Percentiles rank a stretch among this genome's conserved stretches.
These are phyloP conservation scores for Microcebus jonahi DNA, from an alignment of 2,113 vertebrate species.

Conservation along the genomic window DNA sequence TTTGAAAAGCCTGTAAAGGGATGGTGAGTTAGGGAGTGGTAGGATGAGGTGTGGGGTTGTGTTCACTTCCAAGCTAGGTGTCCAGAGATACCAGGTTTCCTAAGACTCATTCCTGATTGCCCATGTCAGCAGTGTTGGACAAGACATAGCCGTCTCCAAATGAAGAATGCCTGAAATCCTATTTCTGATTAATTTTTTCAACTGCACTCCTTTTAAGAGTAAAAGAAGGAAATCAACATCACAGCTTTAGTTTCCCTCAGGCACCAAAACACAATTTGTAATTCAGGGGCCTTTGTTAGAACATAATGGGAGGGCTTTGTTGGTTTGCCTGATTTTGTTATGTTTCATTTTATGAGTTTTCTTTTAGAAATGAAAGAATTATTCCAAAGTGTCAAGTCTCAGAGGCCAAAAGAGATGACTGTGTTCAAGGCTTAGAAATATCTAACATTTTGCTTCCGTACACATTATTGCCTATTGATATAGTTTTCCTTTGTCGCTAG, in stretches of 20 bases:
- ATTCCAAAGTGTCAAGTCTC: background rate
- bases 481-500: conserved; percentile 78
- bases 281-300: background rate
- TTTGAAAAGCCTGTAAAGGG: background rate
- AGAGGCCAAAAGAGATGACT: background rate
- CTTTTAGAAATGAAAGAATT: background rate
- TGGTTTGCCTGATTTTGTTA: background rate
- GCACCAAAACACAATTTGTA: background rate
- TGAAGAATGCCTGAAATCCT: background rate
- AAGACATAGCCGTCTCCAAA: background rate
- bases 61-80: background rate
- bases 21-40: accelerated
- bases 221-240: background rate
- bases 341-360: background rate
- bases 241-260: background rate
- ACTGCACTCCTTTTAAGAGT: background rate
- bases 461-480: background rate
- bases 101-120: background rate
- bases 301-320: background rate
- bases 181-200: background rate
- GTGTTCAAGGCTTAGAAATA: background rate
- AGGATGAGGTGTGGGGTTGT: accelerated
- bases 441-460: background rate
- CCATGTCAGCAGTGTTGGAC: background rate
- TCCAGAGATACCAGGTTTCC: background rate